Base-by-base conservation (phyloP, 2,113 vertebrate species). In the Pelodiscus sinensis region DNA sequence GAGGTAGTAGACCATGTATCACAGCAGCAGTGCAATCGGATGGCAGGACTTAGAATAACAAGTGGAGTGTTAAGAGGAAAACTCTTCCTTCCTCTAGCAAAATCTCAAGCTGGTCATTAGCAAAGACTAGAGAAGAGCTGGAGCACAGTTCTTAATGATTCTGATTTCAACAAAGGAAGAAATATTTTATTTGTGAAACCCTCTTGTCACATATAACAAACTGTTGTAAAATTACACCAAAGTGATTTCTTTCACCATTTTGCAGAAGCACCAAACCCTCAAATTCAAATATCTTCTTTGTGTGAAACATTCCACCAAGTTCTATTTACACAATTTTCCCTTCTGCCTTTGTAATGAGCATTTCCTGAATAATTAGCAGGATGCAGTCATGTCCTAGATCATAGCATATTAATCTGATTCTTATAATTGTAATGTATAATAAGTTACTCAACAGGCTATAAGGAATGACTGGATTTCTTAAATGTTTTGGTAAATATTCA, bases 381-480 rank as follows among this genome's bases (percentile, higher is more conserved):
- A 13, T 92, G 18, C 79, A 1, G 75, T 77, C 35, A 84, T 25
- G 80, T 68, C 73, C 10, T 60, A 35, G 9, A 35, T 5, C 87
- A 31, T 54, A 54, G 89, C 82, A 86, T 54, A 82, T 4, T 35
- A 80, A 31, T n/a, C 51, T 87, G 82, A 84, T 85, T 4, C 3
- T 90, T 81, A 25, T 38, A 35, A 85, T 16, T 91, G 1, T 9
- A 84, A 71, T 2, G 75, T 86, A 75, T 6, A 51, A 35, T 82
- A 81, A 90, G 87, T 84, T 25, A 88, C 55, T 11, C 83, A 52
- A 68, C n/a, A n/a, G 81, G 88, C 6, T 29, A 81, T 81, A 11
- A 18, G 52, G 31, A 81, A 44, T 11, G 60, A 12, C 29, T 8
- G 38, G 80, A 71, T 56, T 3, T 73, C 91, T 52, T 2, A 5